Evolutionary conservation across 37 sponge, comb jelly and placozoan species (phyloP), one percentile per base, ranked within the genome.

Genomic region (Halisarca cf. caerulea): DNA sequence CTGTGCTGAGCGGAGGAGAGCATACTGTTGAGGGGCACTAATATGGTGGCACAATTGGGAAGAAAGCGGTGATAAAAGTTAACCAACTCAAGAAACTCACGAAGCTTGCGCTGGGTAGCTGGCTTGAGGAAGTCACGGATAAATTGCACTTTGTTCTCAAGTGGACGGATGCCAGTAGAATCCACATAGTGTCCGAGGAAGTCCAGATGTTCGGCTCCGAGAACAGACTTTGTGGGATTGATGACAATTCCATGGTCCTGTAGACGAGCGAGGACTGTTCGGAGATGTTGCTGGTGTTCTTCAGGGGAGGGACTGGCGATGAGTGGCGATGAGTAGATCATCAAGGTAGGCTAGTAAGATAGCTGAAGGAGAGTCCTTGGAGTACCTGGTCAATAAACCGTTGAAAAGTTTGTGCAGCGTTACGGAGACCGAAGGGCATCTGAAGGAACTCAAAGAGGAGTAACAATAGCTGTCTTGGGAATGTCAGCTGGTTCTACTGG

Each of bases 401-500:
- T 70, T 88, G 88, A 37, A 89, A 89, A 0, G 89, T 85, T 75
- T 89, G 89, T 33, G 89, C 85, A 0, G 89, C 85, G 30, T 89
- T 85, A 24, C 90, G 62, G 24, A 89, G 64, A 14, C 86, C 90
- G 58, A 89, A 89, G 24, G 89, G 90, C 86, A 89, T 89, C 8
- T 82, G 53, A 15, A 83, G 58, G 69, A 90, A 90, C 64, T 90
- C 87, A 59, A 82, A 90, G 11, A 82, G 80, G 51, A 14, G 51
- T 47, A 11, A 47, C 51, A 14, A 47, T 59, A 0, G 85, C 89
- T 4, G 89, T 89, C 59, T 89, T 84, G 20, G 84, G 89, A 3
- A 89, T 58, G 53, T 89, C 86, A 3, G 69, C 68, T 34, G 84
- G 84, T 18, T 85, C 86, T 9, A 89, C 90, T n/a, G 78, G 86